Conservation (phyloP, 2,113 vertebrate species). For the Hyaena hyaena region DNA sequence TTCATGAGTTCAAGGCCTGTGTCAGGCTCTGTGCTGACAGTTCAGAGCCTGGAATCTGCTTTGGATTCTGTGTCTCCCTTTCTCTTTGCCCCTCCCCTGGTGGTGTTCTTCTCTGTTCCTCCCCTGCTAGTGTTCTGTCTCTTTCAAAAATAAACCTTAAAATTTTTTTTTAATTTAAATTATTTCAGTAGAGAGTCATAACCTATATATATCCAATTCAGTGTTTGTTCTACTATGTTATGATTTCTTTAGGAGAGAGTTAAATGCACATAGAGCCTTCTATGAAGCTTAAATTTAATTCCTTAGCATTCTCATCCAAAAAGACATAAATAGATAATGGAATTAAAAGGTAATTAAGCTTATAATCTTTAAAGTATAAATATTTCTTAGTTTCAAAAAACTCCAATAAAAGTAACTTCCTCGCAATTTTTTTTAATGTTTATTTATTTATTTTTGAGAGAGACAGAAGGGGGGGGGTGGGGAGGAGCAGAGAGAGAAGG, state of each 20-base stretch:
- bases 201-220: neutral
- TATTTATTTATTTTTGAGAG: too few species aligned
- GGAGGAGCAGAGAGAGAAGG: too few species aligned
- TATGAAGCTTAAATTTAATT: neutral
- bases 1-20: too few species aligned
- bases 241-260: neutral
- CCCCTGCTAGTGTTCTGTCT: too few species aligned
- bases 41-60: too few species aligned
- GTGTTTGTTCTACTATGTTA: neutral
- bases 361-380: neutral
- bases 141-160: too few species aligned
- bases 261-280: neutral
- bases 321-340: neutral
- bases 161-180: neutral
- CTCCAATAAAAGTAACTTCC: neutral
- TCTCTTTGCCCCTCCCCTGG: too few species aligned
- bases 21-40: too few species aligned
- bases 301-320: neutral
- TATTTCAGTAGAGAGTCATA: neutral
- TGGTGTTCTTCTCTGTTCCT: too few species aligned
- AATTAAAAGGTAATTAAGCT: slow-evolving; percentile 8
- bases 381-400: slow-evolving; percentile 33
- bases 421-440: too few species aligned
- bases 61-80: too few species aligned
- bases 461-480: too few species aligned